A percentile compares a stretch with the other conserved stretches of the same genome.
These are phyloP conservation scores for Cromileptes altivelis DNA, from an alignment of 2,113 vertebrate species.

Conservation along the genomic window DNA sequence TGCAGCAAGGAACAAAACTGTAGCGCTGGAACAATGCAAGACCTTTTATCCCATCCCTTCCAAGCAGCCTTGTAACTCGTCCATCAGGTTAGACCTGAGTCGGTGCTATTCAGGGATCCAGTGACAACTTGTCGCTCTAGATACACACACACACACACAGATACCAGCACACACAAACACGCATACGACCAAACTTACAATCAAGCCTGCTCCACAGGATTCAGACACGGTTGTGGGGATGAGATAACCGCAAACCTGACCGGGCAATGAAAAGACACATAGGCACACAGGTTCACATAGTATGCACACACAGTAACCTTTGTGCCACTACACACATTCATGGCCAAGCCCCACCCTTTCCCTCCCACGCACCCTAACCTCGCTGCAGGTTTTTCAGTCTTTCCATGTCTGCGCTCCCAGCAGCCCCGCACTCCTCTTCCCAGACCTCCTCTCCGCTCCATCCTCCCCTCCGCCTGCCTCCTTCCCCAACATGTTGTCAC, in stretches of 20 bases:
- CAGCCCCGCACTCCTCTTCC: constrained; percentile 54
- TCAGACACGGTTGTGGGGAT: constrained; percentile 59
- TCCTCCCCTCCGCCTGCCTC: constrained; percentile 25
- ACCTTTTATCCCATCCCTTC: constrained; percentile 65
- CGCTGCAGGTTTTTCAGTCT: constrained; percentile 66
- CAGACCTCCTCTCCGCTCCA: constrained; percentile 50
- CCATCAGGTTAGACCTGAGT: constrained; percentile 83
- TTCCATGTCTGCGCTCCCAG: constrained; percentile 69
- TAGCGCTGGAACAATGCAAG: constrained; percentile 74
- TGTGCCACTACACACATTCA: constrained; percentile 63
- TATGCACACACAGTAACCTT: constrained; percentile 68
- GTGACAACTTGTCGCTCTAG: constrained; percentile 70
- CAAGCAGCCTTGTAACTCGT: constrained; percentile 76
- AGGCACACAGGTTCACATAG: constrained; percentile 59
- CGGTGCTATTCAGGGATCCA: constrained; percentile 67
- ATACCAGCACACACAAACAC: constrained; percentile 55
- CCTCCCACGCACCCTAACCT: constrained; percentile 74
- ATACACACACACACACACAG: constrained; percentile 61
- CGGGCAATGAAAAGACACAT: constrained; percentile 58
- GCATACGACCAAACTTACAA: constrained; percentile 52
- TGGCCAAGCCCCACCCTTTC: constrained; percentile 50
- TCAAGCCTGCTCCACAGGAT: constrained; percentile 71
- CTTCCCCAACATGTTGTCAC: constrained; percentile 23
- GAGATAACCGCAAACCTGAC: constrained; percentile 71
- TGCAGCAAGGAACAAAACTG: constrained; percentile 65